Conservation (phyloP, 2,113 vertebrate species). For the Holacanthus passer region DNA sequence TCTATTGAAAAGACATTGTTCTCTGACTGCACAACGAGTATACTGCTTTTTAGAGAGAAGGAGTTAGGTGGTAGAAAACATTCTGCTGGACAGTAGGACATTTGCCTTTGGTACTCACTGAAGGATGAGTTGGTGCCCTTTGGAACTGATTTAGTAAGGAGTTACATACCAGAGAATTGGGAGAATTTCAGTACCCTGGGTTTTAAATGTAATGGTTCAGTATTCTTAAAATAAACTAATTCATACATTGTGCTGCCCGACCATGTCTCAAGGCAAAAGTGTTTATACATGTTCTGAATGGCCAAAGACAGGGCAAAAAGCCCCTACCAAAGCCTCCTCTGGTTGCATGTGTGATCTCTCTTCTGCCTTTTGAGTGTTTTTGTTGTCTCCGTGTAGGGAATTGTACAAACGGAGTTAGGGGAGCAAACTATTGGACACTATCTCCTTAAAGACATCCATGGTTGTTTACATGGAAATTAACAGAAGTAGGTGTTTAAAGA, state of each 20-base stretch:
- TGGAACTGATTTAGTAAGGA: neutral
- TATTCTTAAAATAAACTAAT: neutral
- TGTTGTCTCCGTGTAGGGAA: too few species aligned
- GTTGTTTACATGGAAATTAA: too few species aligned
- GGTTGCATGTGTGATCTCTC: too few species aligned
- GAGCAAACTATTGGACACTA: neutral
- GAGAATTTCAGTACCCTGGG: neutral
- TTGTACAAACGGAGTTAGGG: neutral
- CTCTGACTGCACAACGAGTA: constrained; percentile 2
- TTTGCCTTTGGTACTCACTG: constrained; percentile 13
- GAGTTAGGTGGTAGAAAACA: neutral
- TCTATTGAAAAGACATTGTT: constrained; percentile 49
- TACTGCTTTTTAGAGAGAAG: constrained; percentile 14
- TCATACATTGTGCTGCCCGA: too few species aligned
- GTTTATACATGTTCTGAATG: too few species aligned
- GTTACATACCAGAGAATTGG: neutral
- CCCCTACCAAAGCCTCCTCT: too few species aligned
- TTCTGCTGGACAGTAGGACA: neutral
- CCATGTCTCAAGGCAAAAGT: neutral
- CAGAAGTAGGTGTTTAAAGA: too few species aligned
- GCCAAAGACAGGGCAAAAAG: too few species aligned
- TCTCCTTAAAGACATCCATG: neutral
- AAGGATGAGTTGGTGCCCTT: constrained; percentile 11
- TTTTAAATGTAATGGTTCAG: neutral
- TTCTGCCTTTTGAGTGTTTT: too few species aligned